Evolutionary conservation across 2,888 invertebrate genomes (phyloP).

Genomic region (Uropetala carovei): DNA sequence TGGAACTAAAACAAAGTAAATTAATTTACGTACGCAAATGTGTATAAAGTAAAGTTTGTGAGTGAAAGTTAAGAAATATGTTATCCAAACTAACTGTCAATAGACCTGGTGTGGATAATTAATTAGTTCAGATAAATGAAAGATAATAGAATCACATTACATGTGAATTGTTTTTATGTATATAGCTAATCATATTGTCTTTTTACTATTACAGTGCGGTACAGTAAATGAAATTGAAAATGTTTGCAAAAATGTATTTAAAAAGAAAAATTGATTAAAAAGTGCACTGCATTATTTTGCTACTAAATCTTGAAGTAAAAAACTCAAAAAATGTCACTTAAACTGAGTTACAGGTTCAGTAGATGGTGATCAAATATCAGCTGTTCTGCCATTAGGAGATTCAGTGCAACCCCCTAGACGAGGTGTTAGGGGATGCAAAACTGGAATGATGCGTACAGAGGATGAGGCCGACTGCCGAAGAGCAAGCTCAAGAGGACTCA

Average conservation of each 20-base stretch:
- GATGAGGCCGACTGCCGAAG: constrained; percentile 79
- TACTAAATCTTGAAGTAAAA: neutral
- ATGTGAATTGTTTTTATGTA: no score
- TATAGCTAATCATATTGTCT: no score
- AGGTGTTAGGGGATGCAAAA: constrained; percentile 43
- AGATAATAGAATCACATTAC: no score
- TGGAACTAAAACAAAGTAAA: neutral
- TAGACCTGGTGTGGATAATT: no score
- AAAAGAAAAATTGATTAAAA: no score
- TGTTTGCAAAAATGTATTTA: no score
- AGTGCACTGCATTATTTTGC: no score
- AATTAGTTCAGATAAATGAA: no score
- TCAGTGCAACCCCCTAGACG: constrained; percentile 37
- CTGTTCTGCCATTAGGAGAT: constrained; percentile 35
- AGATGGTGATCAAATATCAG: constrained; percentile 41
- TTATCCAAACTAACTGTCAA: neutral
- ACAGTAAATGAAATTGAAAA: no score
- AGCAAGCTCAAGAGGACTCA: constrained; percentile 93
- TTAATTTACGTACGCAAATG: neutral
- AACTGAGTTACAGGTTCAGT: constrained; percentile 25
- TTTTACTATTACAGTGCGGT: no score
- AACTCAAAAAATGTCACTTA: neutral
- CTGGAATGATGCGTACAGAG: constrained; percentile 20
- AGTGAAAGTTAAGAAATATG: neutral
- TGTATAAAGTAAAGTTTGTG: neutral